These are phyloP conservation scores for Synanthedon andrenaeformis DNA, from an alignment of 2,888 invertebrate genomes.

Conservation along the genomic window DNA sequence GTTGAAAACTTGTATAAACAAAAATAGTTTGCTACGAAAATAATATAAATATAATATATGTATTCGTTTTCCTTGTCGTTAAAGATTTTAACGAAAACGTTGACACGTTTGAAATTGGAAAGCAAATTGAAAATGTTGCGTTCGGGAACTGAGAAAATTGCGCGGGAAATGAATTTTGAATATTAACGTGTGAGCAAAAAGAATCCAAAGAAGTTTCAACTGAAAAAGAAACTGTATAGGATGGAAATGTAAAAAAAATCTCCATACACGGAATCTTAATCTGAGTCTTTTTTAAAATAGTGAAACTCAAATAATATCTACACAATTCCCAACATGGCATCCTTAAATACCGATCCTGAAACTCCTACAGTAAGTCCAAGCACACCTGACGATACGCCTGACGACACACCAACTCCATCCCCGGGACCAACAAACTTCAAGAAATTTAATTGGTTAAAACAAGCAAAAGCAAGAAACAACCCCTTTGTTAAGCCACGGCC, in stretches of 20 bases:
- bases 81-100: background rate
- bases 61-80: background rate
- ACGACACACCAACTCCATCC: slow-evolving; percentile 36
- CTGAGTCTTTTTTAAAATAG: too few relatives aligned
- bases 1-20: slow-evolving; percentile 1
- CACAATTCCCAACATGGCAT: background rate
- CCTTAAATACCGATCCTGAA: slow-evolving; percentile 13
- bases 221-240: too few relatives aligned
- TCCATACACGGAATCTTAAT: too few relatives aligned
- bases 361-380: slow-evolving; percentile 28
- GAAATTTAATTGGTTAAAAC: slow-evolving; percentile 54
- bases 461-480: slow-evolving; percentile 41
- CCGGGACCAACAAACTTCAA: slow-evolving; percentile 29
- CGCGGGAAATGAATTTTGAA: background rate
- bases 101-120: background rate
- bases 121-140: background rate
- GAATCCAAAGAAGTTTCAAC: too few relatives aligned
- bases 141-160: background rate
- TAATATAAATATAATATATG: background rate
- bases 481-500: slow-evolving; percentile 53
- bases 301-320: background rate
- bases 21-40: too few relatives aligned
- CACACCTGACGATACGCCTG: slow-evolving; percentile 23
- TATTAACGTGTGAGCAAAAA: too few relatives aligned
- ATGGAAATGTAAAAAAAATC: too few relatives aligned